Base-by-base conservation (phyloP, 2,888 invertebrate species). In the Schizotus pectinicornis region DNA sequence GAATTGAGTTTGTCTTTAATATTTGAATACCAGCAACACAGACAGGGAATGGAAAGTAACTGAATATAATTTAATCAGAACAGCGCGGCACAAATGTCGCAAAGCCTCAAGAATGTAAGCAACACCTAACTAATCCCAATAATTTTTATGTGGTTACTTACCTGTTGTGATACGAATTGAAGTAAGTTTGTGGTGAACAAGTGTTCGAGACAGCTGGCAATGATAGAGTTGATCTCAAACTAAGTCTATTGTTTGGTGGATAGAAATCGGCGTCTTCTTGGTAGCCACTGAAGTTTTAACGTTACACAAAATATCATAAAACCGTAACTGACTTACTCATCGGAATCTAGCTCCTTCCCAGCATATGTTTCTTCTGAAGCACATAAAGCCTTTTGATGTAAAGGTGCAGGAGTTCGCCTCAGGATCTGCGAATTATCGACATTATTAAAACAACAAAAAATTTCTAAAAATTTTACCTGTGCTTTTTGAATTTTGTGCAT, bases 231-330 rank as follows among this genome's bases (percentile, higher is more conserved):
- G 81, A 78, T 39, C 80, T 70, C 61, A 79, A 65, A 46, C 69
- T 68, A 32, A 71, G 57, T 64, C 77, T 77, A 52, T 62, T 70
- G 56, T 73, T 73, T 34, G 71, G 63, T 2, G 69, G 75, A 55
- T 85, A 84, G 11, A 81, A 73, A 62, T 84, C 84, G 41, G 81
- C 81, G 63, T 85, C 84, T 64, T 85, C 85, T 66, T 83, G 80
- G 62, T 84, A 81, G 60, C 84, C 83, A 73, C 84, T 84, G 70
- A 13, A 37, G 1, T 7, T 12, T 49, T 43, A 47, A n/a, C 43
- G 57, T 32, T 36, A 51, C 9, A 34, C 38, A 52, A 14, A 48
- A 51, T 12, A 48, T 48, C 42, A 33, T 51, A 43, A 61, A 37
- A 32, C 11, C 12, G 49, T 39, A 42, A 60, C 36, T n/a, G 38